Evolutionary conservation across 2,888 invertebrate genomes (phyloP).

Genomic region (Mimumesa dahlbomi): DNA sequence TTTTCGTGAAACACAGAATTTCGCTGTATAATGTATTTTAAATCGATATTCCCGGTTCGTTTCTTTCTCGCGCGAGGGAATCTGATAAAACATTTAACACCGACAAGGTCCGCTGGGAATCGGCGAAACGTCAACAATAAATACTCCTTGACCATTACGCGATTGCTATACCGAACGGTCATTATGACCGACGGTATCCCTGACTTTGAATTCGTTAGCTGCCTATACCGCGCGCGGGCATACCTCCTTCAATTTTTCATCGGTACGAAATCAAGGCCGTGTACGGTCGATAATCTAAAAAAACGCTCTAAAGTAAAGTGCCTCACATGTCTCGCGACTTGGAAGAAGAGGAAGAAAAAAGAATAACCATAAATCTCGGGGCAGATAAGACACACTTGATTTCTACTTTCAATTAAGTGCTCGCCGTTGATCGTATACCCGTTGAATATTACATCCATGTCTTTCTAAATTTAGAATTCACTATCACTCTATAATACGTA

Average conservation of each 20-base stretch:
- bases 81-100: constrained; percentile 1
- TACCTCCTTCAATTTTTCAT: constrained; percentile 67
- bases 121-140: constrained; percentile 27
- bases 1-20: too few relatives aligned
- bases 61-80: too few relatives aligned
- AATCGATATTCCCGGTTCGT: too few relatives aligned
- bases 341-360: too few relatives aligned
- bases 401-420: background rate
- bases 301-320: constrained; percentile 5
- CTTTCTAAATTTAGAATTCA: too few relatives aligned
- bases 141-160: constrained; percentile 9
- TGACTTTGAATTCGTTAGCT: constrained; percentile 59
- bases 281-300: constrained; percentile 65
- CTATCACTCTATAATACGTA: too few relatives aligned
- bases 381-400: background rate
- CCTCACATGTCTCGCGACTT: too few relatives aligned
- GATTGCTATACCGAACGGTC: constrained; percentile 13
- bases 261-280: constrained; percentile 65
- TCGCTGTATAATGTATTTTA: too few relatives aligned
- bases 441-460: too few relatives aligned
- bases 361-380: background rate
- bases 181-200: constrained; percentile 39
- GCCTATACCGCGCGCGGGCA: constrained; percentile 27
- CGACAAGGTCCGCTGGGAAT: constrained; percentile 1
- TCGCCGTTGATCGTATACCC: too few relatives aligned